Percentiles rank a stretch among this genome's conserved stretches.
Evolutionary conservation across 2,113 vertebrate genomes (phyloP).

Genomic region (Pan troglodytes): DNA sequence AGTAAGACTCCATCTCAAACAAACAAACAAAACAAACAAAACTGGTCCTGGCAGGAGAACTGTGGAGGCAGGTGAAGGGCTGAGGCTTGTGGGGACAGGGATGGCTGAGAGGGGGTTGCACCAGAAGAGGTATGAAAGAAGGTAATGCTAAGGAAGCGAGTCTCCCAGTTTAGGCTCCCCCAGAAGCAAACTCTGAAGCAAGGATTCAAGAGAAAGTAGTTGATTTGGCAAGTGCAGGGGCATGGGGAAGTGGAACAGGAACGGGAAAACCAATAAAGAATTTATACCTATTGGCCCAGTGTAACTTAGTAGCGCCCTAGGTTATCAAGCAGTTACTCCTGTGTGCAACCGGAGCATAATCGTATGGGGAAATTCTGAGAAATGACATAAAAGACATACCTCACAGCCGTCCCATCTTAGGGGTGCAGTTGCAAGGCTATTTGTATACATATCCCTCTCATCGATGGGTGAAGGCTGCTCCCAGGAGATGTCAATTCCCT

Average conservation of each 20-base stretch:
- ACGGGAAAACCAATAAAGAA: not conserved
- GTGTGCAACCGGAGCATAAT: fast-evolving
- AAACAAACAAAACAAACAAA: too few species aligned
- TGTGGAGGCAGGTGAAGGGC: not conserved
- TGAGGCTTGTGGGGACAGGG: not conserved
- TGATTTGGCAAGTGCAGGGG: not conserved
- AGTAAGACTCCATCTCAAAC: too few species aligned
- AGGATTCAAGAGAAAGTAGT: not conserved
- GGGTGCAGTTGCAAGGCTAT: not conserved
- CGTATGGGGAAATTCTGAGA: not conserved
- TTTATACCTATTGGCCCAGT: not conserved
- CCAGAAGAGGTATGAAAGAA: not conserved
- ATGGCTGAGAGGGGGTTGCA: not conserved
- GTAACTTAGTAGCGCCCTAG: too few species aligned
- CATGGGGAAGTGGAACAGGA: not conserved
- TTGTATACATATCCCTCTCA: not conserved
- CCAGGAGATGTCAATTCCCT: not conserved
- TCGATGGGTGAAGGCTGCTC: not conserved
- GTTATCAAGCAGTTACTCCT: not conserved
- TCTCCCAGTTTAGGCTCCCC: not conserved
- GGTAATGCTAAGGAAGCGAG: too few species aligned
- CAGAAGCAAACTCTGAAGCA: not conserved
- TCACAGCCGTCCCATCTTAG: not conserved
- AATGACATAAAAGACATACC: not conserved
- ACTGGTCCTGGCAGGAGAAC: not conserved